Evolutionary conservation across 2,888 invertebrate genomes (phyloP).

Genomic region (Nomada fabriciana): DNA sequence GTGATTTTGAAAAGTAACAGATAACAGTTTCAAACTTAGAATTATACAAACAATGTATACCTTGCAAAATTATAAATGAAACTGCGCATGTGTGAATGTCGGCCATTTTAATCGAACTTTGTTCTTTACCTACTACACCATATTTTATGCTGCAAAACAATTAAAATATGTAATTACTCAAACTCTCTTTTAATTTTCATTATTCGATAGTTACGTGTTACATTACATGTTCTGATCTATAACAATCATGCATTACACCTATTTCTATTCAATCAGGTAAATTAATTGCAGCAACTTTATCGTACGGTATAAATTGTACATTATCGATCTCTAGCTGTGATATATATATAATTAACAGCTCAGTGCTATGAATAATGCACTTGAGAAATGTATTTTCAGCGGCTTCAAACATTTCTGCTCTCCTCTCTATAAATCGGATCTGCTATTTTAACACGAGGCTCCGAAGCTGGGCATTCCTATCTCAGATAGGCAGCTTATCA

Average conservation of each 20-base stretch:
- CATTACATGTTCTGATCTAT: too few species aligned
- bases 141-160: not conserved
- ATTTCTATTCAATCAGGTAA: too few species aligned
- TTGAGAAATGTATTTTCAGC: not conserved
- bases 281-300: not conserved
- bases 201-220: too few species aligned
- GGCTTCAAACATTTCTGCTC: not conserved
- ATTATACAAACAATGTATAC: not conserved
- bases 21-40: not conserved
- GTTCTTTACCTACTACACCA: not conserved
- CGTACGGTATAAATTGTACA: not conserved
- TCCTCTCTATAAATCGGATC: not conserved
- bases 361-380: not conserved
- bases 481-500: not conserved
- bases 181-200: too few species aligned
- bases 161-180: not conserved
- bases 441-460: not conserved
- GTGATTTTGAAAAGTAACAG: not conserved
- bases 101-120: constrained; percentile 53
- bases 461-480: not conserved
- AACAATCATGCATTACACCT: too few species aligned
- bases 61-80: not conserved
- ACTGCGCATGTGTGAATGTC: constrained; percentile 48
- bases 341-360: constrained; percentile 22
- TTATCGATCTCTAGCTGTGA: constrained; percentile 9